phyloP scores from a whole-genome alignment of 30 jellyfish, hydroid and myxozoan genomes.

The Turritopsis rubra region DNA sequence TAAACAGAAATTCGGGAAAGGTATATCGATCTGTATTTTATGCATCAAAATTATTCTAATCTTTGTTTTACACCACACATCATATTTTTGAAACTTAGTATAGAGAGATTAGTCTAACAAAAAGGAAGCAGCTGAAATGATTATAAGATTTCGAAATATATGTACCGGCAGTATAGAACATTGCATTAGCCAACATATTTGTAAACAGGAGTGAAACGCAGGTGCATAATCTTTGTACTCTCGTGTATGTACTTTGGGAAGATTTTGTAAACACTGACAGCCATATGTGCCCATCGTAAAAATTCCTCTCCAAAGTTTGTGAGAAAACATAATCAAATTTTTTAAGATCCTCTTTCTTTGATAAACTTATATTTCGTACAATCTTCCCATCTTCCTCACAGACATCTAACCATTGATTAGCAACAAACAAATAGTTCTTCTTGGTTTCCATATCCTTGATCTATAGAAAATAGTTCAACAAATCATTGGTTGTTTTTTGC shows the following conservation, averaged over 20 bases:
- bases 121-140: too few relatives aligned
- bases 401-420: conserved; percentile 91
- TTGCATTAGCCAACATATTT: conserved; percentile 83
- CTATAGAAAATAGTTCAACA: neutral
- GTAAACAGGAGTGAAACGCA: conserved; percentile 66
- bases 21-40: too few relatives aligned
- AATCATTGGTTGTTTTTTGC: too few relatives aligned
- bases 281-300: conserved; percentile 92
- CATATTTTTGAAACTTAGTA: too few relatives aligned
- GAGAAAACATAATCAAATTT: conserved; percentile 71
- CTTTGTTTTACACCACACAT: too few relatives aligned
- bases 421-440: conserved; percentile 38
- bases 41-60: too few relatives aligned
- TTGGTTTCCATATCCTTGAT: neutral
- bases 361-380: conserved; percentile 49
- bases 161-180: conserved; percentile 66
- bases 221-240: conserved; percentile 77
- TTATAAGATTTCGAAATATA: too few relatives aligned
- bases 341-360: conserved; percentile 59
- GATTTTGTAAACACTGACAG: conserved; percentile 80
- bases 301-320: conserved; percentile 65
- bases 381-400: conserved; percentile 85
- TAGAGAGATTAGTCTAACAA: neutral
- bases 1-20: too few relatives aligned
- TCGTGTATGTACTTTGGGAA: conserved; percentile 77